A percentile compares a stretch with the other conserved stretches of the same genome.
These are phyloP conservation scores for Tortrix viridana DNA, from an alignment of 2,888 invertebrate genomes.

Conservation along the genomic window DNA sequence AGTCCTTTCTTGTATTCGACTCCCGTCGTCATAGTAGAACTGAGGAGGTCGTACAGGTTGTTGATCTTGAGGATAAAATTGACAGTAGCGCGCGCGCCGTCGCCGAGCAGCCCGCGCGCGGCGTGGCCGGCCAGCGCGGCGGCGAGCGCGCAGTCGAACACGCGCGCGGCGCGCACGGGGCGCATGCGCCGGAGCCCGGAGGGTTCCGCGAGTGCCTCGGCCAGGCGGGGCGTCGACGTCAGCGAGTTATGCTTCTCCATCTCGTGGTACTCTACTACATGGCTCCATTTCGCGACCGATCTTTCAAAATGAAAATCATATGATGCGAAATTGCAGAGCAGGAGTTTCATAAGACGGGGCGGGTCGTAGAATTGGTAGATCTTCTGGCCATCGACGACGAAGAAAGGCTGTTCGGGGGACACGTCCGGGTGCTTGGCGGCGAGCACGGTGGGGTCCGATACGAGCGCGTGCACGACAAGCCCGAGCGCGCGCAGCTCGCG, in stretches of 20 bases:
- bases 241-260: conserved; percentile 14
- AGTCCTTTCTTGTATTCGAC: not conserved
- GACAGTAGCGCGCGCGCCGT: conserved; percentile 14
- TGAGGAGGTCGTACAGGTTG: conserved; percentile 13
- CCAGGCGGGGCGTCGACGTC: conserved; percentile 20
- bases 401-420: conserved; percentile 3
- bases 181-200: not conserved
- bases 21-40: not conserved
- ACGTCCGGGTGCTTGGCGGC: not conserved
- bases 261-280: conserved; percentile 7
- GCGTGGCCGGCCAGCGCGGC: conserved; percentile 5
- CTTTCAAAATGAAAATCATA: conserved; percentile 24
- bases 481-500: conserved; percentile 3
- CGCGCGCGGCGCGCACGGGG: conserved; percentile 9
- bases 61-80: conserved; percentile 19
- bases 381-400: conserved; percentile 5
- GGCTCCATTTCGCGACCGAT: conserved; percentile 10
- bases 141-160: conserved; percentile 7
- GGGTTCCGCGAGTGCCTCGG: not conserved
- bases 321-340: conserved; percentile 1
- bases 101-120: conserved; percentile 7
- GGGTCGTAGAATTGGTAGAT: conserved; percentile 24
- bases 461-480: conserved; percentile 15
- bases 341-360: conserved; percentile 18
- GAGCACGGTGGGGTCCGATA: conserved; percentile 6